phyloP scores from a whole-genome alignment of 2,797 vertebrate species.

The Arnoldichthys spilopterus region DNA sequence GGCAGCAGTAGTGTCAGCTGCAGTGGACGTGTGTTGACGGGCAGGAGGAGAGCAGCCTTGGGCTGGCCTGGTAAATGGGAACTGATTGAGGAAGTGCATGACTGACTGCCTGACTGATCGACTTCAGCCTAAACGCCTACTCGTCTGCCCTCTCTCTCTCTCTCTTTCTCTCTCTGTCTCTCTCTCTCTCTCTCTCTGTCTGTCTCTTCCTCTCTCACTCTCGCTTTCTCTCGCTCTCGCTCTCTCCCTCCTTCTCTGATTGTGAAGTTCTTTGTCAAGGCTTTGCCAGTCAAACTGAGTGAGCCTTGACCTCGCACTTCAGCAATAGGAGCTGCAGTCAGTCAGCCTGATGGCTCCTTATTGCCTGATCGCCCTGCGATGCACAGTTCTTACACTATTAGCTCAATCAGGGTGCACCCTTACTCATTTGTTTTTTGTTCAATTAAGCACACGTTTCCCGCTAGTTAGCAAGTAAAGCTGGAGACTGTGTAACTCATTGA shows the following conservation, averaged over 20 bases:
- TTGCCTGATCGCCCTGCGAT: slow-evolving; percentile 11
- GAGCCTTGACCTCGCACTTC: slow-evolving; percentile 62
- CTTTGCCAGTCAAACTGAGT: slow-evolving; percentile 68
- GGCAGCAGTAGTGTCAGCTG: slow-evolving; percentile 62
- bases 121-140: slow-evolving; percentile 61
- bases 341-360: slow-evolving; percentile 36
- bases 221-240: slow-evolving; percentile 1
- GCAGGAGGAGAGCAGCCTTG: slow-evolving; percentile 62
- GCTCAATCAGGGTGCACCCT: slow-evolving; percentile 11
- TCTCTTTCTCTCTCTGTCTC: slow-evolving; percentile 6
- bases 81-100: slow-evolving; percentile 69
- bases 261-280: slow-evolving; percentile 60
- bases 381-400: slow-evolving; percentile 26
- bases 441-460: slow-evolving; percentile 1
- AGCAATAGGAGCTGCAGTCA: slow-evolving; percentile 43
- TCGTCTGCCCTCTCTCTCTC: slow-evolving; percentile 44
- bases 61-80: slow-evolving; percentile 66
- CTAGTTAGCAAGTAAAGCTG: slow-evolving; percentile 29
- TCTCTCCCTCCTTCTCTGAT: not conserved
- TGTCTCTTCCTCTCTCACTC: not conserved
- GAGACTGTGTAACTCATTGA: slow-evolving; percentile 18
- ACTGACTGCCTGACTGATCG: slow-evolving; percentile 69
- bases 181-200: slow-evolving; percentile 17
- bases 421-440: slow-evolving; percentile 17
- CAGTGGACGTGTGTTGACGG: slow-evolving; percentile 55